Percentiles rank a stretch among this genome's conserved stretches.
These are phyloP conservation scores for Threskiornis aethiopicus DNA, from an alignment of 2,797 vertebrate genomes.

Conservation along the genomic window DNA sequence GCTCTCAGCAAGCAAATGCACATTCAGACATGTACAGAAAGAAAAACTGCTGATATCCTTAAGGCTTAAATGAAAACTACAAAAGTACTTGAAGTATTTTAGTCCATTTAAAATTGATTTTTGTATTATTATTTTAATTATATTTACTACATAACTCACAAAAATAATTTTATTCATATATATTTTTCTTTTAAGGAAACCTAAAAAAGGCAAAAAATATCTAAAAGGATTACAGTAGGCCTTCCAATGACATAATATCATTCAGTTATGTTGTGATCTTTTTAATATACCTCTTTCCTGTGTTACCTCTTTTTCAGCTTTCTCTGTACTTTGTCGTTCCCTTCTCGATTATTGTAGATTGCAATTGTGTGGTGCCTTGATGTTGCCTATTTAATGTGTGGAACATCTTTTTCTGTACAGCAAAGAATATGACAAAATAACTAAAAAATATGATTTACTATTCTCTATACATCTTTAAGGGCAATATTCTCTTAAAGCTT, in stretches of 20 bases:
- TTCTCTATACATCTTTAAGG: neutral
- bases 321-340: neutral
- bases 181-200: neutral
- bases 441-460: neutral
- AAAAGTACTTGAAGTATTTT: neutral
- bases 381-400: neutral
- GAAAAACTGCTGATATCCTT: neutral
- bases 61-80: neutral
- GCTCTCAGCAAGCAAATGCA: neutral
- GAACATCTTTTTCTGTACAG: neutral
- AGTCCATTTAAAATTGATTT: neutral
- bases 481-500: neutral
- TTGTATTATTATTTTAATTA: neutral
- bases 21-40: neutral
- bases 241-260: neutral
- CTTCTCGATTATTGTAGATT: neutral
- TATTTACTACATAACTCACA: neutral
- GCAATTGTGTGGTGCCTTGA: neutral
- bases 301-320: neutral
- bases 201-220: neutral
- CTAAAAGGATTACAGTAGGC: neutral
- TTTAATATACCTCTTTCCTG: neutral
- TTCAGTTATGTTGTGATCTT: neutral
- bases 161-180: neutral
- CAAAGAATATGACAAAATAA: neutral